phyloP scores from a whole-genome alignment of 2,888 invertebrate species.

The Andrena camellia region DNA sequence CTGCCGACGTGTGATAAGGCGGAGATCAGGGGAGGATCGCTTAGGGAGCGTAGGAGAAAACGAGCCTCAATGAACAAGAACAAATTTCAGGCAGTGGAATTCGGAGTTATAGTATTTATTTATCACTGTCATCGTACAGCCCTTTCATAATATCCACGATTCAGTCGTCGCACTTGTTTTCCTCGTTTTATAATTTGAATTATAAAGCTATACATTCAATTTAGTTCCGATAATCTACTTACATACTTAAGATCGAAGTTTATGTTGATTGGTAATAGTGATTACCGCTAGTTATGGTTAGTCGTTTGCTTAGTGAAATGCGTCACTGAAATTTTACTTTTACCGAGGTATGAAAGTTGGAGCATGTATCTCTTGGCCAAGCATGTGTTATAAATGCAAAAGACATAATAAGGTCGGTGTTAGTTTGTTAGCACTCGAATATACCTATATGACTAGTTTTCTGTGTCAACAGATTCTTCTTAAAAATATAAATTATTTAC shows the following conservation, averaged over 20 bases:
- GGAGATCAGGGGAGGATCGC: background rate
- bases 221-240: constrained; percentile 80
- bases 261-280: constrained; percentile 80
- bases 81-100: constrained; percentile 55
- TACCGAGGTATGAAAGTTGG: constrained; percentile 80
- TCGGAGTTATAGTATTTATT: constrained; percentile 83
- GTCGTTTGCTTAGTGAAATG: constrained; percentile 80
- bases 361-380: constrained; percentile 76
- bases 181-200: constrained; percentile 77
- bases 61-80: constrained; percentile 46
- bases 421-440: constrained; percentile 84
- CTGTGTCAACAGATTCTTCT: constrained; percentile 83
- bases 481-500: constrained; percentile 85
- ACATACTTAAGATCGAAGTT: constrained; percentile 82
- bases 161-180: constrained; percentile 74
- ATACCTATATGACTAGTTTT: constrained; percentile 85
- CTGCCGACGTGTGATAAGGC: background rate
- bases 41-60: constrained; percentile 32
- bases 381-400: constrained; percentile 83
- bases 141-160: constrained; percentile 82
- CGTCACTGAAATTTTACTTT: constrained; percentile 74
- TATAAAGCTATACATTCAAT: constrained; percentile 83
- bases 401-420: constrained; percentile 83
- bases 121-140: constrained; percentile 83
- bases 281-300: constrained; percentile 81